Evolutionary conservation across 2,113 vertebrate species (phyloP), one percentile per base, ranked within the genome.

Genomic region (Monarcha castaneiventris): DNA sequence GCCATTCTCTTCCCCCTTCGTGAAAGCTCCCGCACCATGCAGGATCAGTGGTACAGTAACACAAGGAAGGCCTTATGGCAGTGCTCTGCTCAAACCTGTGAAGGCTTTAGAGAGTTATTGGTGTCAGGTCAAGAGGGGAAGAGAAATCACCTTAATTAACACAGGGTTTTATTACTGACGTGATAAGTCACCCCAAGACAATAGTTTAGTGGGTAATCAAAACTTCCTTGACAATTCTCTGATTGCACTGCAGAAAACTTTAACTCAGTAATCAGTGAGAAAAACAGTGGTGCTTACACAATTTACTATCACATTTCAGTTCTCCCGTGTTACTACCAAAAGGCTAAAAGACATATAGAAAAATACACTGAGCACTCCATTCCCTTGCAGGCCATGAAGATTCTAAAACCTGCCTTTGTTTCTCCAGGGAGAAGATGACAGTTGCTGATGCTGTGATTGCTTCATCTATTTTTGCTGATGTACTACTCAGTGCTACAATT

Each of bases 381-480:
- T 63, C 66, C 37, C 63, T 94, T 73, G 56, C 44, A 83, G 39
- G 63, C 27, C 29, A 52, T 56, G 87, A 84, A 73, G 35, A 68
- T 78, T 33, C 39, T 95, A 86, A 96, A 88, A 87, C 32, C 33
- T 76, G 61, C 23, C n/a, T 88, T 77, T 89, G 49, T 83, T 94
- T 78, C 68, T 82, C 74, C 10, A 20, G 41, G 69, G 77, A 94
- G 58, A 92, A 84, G 83, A 88, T 87, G 49, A 79, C 59, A 81
- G 58, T 26, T 78, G 61, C 83, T 92, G 82, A 86, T 80, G 67
- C 54, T 89, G 54, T 68, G 84, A 90, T 90, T 0, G 6, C 66
- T 95, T 90, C 11, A 49, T 94, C 95, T 96, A 84, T 90, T 97
- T 96, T 93, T 95, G 86, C 84, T 85, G 86, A 95, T 79, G 88